Evolutionary conservation across 64 coral and sea anemone species (phyloP), one percentile per base, ranked within the genome.

Genomic region (Dendronephthya gigantea): DNA sequence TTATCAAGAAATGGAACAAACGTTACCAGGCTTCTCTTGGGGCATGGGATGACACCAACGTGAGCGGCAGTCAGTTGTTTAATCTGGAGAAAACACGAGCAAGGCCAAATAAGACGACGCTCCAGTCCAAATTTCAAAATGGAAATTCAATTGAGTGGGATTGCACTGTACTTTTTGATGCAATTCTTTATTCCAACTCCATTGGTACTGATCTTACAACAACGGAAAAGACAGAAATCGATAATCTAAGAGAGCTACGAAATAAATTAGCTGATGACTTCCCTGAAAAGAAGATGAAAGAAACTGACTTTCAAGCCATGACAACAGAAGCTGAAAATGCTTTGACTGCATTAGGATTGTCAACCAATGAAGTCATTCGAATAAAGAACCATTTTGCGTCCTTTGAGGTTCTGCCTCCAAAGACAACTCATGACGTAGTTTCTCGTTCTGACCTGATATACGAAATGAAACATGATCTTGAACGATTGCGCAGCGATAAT

Each of bases 131-230:
- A 9, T 83, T 89, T 37, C 48, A 27, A 56, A 83, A 68, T 37
- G 88, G 88, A 0, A 72, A 89, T 14, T 52, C n/a, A 25, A 65
- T 28, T 55, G 83, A 85, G 37, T 85, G 83, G 83, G 83, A 85
- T 33, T 89, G 88, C 41, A 89, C 87, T 23, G 76, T 40, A 39
- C 50, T 89, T n/a, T n/a, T n/a, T n/a, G n/a, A n/a, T n/a, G n/a
- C n/a, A n/a, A n/a, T n/a, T n/a, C n/a, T n/a, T n/a, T n/a, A n/a
- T n/a, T n/a, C n/a, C n/a, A n/a, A n/a, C n/a, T n/a, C n/a, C n/a
- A n/a, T n/a, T n/a, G n/a, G n/a, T n/a, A n/a, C n/a, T n/a, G n/a
- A n/a, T n/a, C n/a, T n/a, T n/a, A n/a, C n/a, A n/a, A n/a, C n/a
- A n/a, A n/a, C n/a, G n/a, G n/a, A n/a, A n/a, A n/a, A n/a, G n/a